Percentiles rank a stretch among this genome's conserved stretches.
These are phyloP conservation scores for Schizopygopsis pylzovi DNA, from an alignment of 2,797 vertebrate genomes.

Conservation along the genomic window DNA sequence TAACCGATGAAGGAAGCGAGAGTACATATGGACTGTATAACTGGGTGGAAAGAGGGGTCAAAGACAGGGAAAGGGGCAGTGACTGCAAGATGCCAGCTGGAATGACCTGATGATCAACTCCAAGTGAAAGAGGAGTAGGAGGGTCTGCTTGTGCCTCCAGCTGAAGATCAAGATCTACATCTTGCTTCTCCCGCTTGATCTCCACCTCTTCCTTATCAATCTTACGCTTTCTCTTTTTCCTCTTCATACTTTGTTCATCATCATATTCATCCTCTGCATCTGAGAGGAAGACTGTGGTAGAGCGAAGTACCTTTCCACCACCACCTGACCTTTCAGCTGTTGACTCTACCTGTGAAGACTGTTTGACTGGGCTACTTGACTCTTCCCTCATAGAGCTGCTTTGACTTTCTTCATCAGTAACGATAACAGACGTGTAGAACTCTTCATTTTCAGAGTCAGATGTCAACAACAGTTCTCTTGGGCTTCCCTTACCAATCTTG, in stretches of 20 bases:
- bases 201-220: conserved; percentile 75
- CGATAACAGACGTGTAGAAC: conserved; percentile 80
- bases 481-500: conserved; percentile 67
- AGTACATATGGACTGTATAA: conserved; percentile 81
- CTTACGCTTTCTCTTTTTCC: conserved; percentile 74
- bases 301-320: conserved; percentile 82
- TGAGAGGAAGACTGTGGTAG: conserved; percentile 82
- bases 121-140: conserved; percentile 69
- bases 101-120: conserved; percentile 69
- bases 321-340: conserved; percentile 67
- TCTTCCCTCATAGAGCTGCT: conserved; percentile 70
- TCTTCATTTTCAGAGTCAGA: conserved; percentile 81
- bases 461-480: conserved; percentile 77
- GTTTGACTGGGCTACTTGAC: conserved; percentile 75
- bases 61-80: conserved; percentile 75
- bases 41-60: conserved; percentile 76
- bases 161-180: conserved; percentile 80
- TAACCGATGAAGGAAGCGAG: conserved; percentile 74
- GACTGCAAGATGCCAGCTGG: conserved; percentile 73
- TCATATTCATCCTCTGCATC: conserved; percentile 83
- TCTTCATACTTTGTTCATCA: conserved; percentile 73
- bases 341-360: conserved; percentile 66
- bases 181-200: conserved; percentile 76
- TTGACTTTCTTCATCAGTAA: conserved; percentile 82
- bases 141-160: conserved; percentile 82